phyloP scores from a whole-genome alignment of 2,113 vertebrate species.

The Pelecanus crispus region DNA sequence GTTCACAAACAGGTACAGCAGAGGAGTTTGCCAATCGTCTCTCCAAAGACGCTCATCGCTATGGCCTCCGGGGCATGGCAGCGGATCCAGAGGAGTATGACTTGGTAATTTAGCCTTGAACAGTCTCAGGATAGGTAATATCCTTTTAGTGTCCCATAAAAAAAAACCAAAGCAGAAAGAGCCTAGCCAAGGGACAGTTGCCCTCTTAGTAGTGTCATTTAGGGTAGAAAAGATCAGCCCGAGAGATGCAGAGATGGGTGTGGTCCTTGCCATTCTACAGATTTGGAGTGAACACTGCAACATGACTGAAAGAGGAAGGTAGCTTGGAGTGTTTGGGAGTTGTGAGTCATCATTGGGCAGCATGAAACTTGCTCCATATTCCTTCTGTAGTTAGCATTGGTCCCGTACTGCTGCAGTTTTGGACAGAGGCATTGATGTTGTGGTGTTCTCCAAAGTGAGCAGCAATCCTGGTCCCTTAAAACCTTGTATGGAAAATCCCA shows the following conservation, averaged over 20 bases:
- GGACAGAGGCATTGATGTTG: neutral
- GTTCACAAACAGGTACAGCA: slow-evolving; percentile 94
- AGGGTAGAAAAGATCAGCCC: neutral
- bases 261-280: neutral
- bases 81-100: slow-evolving; percentile 96
- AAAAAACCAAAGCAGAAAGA: too few relatives aligned
- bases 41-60: slow-evolving; percentile 94
- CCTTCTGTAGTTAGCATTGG: neutral
- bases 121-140: neutral
- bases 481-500: neutral
- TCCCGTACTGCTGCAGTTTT: neutral
- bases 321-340: neutral
- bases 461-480: neutral
- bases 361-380: neutral
- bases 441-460: neutral
- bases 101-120: slow-evolving; percentile 74
- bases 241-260: neutral
- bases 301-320: neutral
- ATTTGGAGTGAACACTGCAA: neutral
- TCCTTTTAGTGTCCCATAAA: neutral
- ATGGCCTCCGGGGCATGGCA: slow-evolving; percentile 93
- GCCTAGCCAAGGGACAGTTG: neutral
- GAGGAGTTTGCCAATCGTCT: slow-evolving; percentile 96
- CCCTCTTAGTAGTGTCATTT: neutral
- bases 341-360: fast-evolving